Conservation (phyloP, 2,797 vertebrate genomes). For the Bryconaethiops microstoma region DNA sequence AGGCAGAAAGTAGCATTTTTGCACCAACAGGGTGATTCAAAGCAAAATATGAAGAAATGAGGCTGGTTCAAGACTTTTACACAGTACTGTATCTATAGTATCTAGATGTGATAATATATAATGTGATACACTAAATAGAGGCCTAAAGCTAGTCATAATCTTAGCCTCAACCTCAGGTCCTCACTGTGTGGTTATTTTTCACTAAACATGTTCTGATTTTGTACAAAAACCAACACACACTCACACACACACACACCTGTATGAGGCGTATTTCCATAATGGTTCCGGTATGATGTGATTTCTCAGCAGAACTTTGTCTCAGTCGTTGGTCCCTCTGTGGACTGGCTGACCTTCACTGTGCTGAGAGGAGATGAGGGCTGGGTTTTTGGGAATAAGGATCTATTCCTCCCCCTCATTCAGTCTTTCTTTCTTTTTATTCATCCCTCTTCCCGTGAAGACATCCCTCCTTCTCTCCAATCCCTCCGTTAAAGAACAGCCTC, state of each 20-base stretch:
- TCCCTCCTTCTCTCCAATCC: slow-evolving; percentile 19
- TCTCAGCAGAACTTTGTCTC: slow-evolving; percentile 60
- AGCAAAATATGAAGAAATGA: too few species aligned
- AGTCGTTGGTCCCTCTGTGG: slow-evolving; percentile 53
- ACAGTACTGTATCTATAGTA: too few species aligned
- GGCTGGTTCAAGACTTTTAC: too few species aligned
- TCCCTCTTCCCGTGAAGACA: slow-evolving; percentile 45
- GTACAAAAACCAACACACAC: slow-evolving; percentile 6
- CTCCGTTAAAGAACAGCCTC: neutral
- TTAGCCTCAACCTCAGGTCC: too few species aligned
- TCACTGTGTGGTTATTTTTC: too few species aligned
- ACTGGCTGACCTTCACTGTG: slow-evolving; percentile 58
- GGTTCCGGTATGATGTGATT: slow-evolving; percentile 55
- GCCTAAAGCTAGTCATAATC: too few species aligned
- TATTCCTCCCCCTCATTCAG: slow-evolving; percentile 50
- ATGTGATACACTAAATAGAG: too few species aligned
- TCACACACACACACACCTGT: slow-evolving; percentile 35
- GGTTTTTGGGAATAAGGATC: slow-evolving; percentile 61
- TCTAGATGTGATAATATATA: too few species aligned
- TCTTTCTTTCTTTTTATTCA: slow-evolving; percentile 24
- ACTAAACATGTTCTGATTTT: neutral
- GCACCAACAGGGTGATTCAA: too few species aligned
- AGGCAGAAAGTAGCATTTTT: too few species aligned
- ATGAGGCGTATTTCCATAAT: slow-evolving; percentile 56
- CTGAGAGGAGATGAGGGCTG: slow-evolving; percentile 54